phyloP scores from a whole-genome alignment of 2,888 invertebrate species.

The Blastobasis adustella region DNA sequence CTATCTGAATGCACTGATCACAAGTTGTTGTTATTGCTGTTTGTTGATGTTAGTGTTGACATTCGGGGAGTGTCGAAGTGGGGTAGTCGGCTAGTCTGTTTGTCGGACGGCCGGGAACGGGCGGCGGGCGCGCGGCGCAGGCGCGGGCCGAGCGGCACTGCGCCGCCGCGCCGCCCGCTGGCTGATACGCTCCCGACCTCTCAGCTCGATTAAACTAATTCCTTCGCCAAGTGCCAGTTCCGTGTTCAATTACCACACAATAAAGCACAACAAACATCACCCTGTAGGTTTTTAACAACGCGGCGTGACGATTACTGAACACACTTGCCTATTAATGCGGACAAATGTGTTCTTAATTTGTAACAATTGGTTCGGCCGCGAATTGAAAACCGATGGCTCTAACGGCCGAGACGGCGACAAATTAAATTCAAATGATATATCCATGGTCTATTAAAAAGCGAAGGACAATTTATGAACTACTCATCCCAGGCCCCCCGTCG shows the following conservation, averaged over 20 bases:
- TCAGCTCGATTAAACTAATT: conserved; percentile 27
- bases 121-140: conserved; percentile 23
- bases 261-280: conserved; percentile 22
- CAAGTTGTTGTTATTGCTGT: no score
- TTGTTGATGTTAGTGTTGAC: no score
- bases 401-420: conserved; percentile 4
- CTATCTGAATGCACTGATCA: no score
- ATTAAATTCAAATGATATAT: conserved; percentile 13
- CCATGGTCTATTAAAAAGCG: conserved; percentile 16
- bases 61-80: no score
- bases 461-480: conserved; percentile 19
- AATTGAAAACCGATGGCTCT: conserved; percentile 24
- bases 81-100: no score
- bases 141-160: conserved; percentile 45
- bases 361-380: conserved; percentile 46
- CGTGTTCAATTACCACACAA: conserved; percentile 16
- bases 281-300: conserved; percentile 14
- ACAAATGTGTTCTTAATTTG: conserved; percentile 62
- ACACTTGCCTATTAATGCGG: conserved; percentile 40
- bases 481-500: no score
- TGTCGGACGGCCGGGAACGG: neutral
- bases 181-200: conserved; percentile 12
- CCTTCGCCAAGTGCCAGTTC: conserved; percentile 19
- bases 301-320: conserved; percentile 38
- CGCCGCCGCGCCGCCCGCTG: conserved; percentile 20